Base-by-base conservation (phyloP, 2,113 vertebrate species). In the Naja naja region DNA sequence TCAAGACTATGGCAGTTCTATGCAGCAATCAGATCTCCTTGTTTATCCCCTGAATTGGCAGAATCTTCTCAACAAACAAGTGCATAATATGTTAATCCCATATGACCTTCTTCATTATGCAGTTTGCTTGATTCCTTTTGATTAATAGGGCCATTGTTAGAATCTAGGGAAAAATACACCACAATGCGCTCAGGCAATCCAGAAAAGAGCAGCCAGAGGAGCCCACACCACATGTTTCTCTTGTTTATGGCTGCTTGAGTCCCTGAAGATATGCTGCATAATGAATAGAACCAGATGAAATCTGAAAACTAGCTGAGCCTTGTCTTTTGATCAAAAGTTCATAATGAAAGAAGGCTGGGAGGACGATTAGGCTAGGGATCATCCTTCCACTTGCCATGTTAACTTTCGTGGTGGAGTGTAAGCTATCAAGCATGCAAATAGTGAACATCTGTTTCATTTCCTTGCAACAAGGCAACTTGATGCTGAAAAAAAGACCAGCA, bases 131-230 rank as follows among this genome's bases (percentile, higher is more conserved):
- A 90, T 90, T 93, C 49, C 55, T 85, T 93, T 91, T 88, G 87
- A 92, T 94, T 95, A 92, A 74, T 88, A 91, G 43, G 20, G 69
- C 27, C 93, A 85, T 89, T 91, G 47, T 69, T 94, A 94, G 89
- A 91, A 94, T 87, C 47, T 30, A 30, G 8, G 92, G 49, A 9
- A 43, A 91, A 45, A 86, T 1, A 53, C 45, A 12, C 45, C 34
- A 11, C 25, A 69, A 6, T 52, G 30, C 87, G 69, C 43, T 92
- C 25, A 93, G 85, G 58, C 23, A 93, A 87, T 53, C 7, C 64
- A 95, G 92, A 85, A 58, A 14, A 53, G 92, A 9, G 0, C 60
- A 85, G 92, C 56, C 92, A 39, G 34, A n/a, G 16, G 34, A 74
- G 6, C n/a, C 69, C 74, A 58, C 45, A 93, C 39, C 34, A 88